Base-by-base conservation (phyloP, 1,140 invertebrate species). In the Sinella curviseta region DNA sequence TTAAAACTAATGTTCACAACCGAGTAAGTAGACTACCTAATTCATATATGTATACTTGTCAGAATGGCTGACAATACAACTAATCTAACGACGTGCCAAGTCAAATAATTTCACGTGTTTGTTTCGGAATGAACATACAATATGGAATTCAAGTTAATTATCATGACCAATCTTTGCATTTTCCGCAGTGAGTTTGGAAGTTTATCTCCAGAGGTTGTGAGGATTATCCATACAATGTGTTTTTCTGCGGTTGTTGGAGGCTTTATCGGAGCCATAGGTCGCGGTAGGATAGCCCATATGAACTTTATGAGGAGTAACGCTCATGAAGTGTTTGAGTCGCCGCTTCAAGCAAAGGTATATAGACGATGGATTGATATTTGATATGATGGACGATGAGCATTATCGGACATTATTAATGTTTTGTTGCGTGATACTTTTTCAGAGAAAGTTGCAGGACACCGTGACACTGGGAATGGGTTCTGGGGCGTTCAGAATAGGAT, bases 301-400 rank as follows among this genome's bases (percentile, higher is more conserved):
- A 88, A 90, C 76, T 94, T 94, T 82, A 91, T 93, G 81, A 89
- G 90, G 85, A 91, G 89, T 74, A 94, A 94, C 88, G 88, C 93
- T 87, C 92, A 92, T 12, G 90, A 91, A 34, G 87, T 87, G 12
- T 94, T 92, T 86, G 86, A 86, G 65, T 90, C 88, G 78, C 91
- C 92, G 70, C 85, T 90, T 14, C 88, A 92, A 80, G 93, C 93
- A 1, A 92, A 93, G 87, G 91, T 92, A 88, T 81, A 73, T 80
- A 33, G 75, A 82, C 79, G 8, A 14, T 30, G 24, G 30, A 75
- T 78, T 76, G 30, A 17, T 14, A 24, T 36, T 26, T n/a, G 24
- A 74, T 12, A 39, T 33, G n/a, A n/a, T n/a, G n/a, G 79, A 60
- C 48, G 28, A 76, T 74, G 14, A 60, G 3, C 8, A 14, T 4